Evolutionary conservation across 2,113 vertebrate species (phyloP).

Genomic region (Telmatochromis brachygnathus): DNA sequence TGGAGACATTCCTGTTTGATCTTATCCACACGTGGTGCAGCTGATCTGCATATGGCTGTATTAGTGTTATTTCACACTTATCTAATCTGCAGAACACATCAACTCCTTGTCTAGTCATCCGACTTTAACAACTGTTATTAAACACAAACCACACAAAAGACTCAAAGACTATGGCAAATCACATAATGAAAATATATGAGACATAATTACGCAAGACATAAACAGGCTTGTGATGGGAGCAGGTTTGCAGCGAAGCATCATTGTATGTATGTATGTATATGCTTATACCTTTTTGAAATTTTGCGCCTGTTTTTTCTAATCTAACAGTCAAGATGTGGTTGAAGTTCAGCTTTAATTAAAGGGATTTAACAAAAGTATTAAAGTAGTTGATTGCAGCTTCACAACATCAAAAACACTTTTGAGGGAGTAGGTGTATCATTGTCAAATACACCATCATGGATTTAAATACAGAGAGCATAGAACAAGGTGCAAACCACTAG

Average conservation of each 20-base stretch:
- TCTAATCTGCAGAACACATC: neutral
- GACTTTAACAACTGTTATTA: neutral
- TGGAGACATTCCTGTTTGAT: neutral
- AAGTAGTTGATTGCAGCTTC: neutral
- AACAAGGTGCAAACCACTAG: neutral
- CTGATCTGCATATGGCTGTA: neutral
- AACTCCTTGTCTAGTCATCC: neutral
- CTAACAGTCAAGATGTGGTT: neutral
- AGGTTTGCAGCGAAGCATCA: neutral
- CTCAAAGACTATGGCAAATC: neutral
- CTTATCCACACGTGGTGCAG: neutral
- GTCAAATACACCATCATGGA: neutral
- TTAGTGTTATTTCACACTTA: neutral
- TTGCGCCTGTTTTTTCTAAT: neutral
- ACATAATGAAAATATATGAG: neutral
- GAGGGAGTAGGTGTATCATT: neutral
- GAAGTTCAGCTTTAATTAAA: neutral
- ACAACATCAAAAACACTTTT: neutral
- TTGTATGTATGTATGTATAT: neutral
- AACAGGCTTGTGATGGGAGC: neutral
- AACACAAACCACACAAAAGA: neutral
- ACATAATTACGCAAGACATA: neutral
- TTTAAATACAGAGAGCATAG: neutral
- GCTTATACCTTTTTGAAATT: neutral
- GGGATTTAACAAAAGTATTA: neutral